Percentiles rank a stretch among this genome's conserved stretches.
These are phyloP conservation scores for Pyrochroa serraticornis DNA, from an alignment of 2,888 invertebrate genomes.

Conservation along the genomic window DNA sequence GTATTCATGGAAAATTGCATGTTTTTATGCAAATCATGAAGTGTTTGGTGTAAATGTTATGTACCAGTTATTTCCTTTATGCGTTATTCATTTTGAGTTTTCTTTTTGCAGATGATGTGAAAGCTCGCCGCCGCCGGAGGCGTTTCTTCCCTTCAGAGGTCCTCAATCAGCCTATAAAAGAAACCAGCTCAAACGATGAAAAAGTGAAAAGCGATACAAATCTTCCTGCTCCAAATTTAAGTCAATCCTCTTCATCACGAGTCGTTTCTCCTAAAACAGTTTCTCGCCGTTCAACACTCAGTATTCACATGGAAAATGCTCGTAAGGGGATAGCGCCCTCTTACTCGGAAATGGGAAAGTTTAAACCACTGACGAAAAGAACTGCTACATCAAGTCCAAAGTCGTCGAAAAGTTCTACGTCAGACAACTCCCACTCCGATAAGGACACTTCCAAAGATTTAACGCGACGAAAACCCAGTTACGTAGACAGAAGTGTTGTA, in stretches of 20 bases:
- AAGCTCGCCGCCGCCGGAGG: conserved; percentile 46
- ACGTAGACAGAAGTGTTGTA: conserved; percentile 9
- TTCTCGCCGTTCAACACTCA: conserved; percentile 45
- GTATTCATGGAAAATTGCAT: too few relatives aligned
- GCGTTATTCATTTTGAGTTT: background rate
- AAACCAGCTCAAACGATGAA: conserved; percentile 24
- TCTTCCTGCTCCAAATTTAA: conserved; percentile 43
- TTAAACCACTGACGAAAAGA: conserved; percentile 36
- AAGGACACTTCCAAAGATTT: conserved; percentile 3
- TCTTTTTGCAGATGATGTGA: conserved; percentile 45
- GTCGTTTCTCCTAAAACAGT: conserved; percentile 40
- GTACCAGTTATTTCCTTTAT: background rate
- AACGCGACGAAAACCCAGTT: conserved; percentile 6
- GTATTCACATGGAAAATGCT: conserved; percentile 58
- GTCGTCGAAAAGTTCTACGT: conserved; percentile 12
- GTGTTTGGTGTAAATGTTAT: too few relatives aligned
- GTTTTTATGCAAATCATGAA: too few relatives aligned
- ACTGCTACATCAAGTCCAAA: conserved; percentile 34
- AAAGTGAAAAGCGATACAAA: conserved; percentile 39
- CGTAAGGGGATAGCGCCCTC: conserved; percentile 48
- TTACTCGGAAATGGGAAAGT: conserved; percentile 46
- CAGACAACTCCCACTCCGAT: conserved; percentile 7
- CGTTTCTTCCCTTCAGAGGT: conserved; percentile 52
- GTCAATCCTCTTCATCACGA: conserved; percentile 37
- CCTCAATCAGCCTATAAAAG: conserved; percentile 27